These are phyloP conservation scores for Aleadryas rufinucha DNA, from an alignment of 2,113 vertebrate genomes.

Conservation along the genomic window DNA sequence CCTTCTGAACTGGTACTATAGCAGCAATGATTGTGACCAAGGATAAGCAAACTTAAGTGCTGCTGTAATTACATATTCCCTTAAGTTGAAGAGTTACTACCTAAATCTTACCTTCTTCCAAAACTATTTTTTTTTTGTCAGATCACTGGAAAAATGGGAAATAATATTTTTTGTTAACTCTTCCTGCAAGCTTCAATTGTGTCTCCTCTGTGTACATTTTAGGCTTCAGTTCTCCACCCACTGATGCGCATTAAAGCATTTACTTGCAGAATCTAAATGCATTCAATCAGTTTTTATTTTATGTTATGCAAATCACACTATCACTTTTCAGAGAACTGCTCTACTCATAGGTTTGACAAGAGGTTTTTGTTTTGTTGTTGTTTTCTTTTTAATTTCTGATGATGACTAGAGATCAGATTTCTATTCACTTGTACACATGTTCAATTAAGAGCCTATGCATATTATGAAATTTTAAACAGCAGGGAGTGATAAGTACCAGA, in stretches of 20 bases:
- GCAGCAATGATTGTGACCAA: not conserved
- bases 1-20: not conserved
- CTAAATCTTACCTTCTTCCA: not conserved
- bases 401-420: not conserved
- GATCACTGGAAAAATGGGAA: not conserved
- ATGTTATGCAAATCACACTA: not conserved
- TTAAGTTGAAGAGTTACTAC: not conserved
- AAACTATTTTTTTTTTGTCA: not conserved
- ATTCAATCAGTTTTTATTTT: not conserved
- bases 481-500: not conserved
- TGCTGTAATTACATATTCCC: not conserved
- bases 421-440: not conserved
- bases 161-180: not conserved
- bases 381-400: not conserved
- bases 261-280: not conserved
- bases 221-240: not conserved
- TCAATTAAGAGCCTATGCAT: not conserved
- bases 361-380: not conserved
- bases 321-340: not conserved
- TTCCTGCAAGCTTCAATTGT: not conserved
- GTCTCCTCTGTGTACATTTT: not conserved
- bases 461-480: not conserved
- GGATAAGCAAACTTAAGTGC: not conserved
- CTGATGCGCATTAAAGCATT: fast-evolving
- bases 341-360: not conserved